Evolutionary conservation across 2,888 invertebrate species (phyloP).

Genomic region (Ochlodes sylvanus): DNA sequence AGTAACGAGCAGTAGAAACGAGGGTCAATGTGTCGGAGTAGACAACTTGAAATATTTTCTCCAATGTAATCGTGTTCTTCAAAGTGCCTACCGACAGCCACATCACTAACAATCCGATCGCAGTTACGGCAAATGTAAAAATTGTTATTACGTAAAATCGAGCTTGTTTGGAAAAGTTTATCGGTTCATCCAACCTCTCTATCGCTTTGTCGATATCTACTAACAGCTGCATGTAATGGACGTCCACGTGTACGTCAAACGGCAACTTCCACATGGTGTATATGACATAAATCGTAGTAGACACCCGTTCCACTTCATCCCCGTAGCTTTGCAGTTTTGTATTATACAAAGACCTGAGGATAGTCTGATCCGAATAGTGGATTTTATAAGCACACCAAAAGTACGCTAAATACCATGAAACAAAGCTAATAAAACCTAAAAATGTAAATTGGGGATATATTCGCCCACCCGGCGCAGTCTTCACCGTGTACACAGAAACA

Average conservation of each 20-base stretch:
- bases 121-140: conserved; percentile 42
- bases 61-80: conserved; percentile 52
- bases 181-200: conserved; percentile 52
- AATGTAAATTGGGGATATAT: conserved; percentile 49
- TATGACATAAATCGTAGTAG: conserved; percentile 52
- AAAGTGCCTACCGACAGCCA: conserved; percentile 54
- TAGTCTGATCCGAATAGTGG: conserved; percentile 57
- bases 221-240: conserved; percentile 50
- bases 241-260: conserved; percentile 52
- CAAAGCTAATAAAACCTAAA: conserved; percentile 52
- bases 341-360: conserved; percentile 60
- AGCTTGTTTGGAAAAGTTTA: conserved; percentile 54
- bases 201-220: conserved; percentile 58
- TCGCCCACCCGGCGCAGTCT: conserved; percentile 31
- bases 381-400: conserved; percentile 57
- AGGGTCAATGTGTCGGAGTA: conserved; percentile 57
- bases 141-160: conserved; percentile 42
- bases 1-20: conserved; percentile 56
- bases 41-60: conserved; percentile 61
- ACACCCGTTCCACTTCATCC: conserved; percentile 60
- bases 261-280: conserved; percentile 61
- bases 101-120: not conserved
- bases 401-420: conserved; percentile 53
- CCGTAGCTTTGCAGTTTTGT: conserved; percentile 67
- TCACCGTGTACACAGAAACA: conserved; percentile 48